Evolutionary conservation across 2,888 invertebrate genomes (phyloP), one percentile per base, ranked within the genome.

Genomic region (Synanthedon vespiformis): DNA sequence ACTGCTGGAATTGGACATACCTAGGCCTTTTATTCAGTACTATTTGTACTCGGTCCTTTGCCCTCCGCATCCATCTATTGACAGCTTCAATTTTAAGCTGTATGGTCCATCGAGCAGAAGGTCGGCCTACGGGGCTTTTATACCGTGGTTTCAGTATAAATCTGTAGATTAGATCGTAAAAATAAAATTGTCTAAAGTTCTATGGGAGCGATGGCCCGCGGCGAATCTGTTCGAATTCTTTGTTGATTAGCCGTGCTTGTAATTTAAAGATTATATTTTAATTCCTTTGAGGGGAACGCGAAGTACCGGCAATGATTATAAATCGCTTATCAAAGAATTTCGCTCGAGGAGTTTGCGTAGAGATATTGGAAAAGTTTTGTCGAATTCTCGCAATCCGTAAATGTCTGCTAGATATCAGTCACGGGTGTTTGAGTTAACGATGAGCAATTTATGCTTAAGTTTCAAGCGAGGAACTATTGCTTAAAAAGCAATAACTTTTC

Each of bases 321-420:
- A 83, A 84, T 81, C 75, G 77, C 77, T 82, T 80, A 82, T 80
- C 79, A 73, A 80, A 79, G 77, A 72, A 75, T 77, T 71, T 59
- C 34, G 34, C 58, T 52, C 51, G 40, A 57, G 52, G 66, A 77
- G 74, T 78, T 79, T 74, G 68, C 67, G 65, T 65, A 65, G 63
- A 64, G 75, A 74, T 80, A 82, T 83, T 82, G 81, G 77, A 75
- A 78, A 82, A 82, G 72, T 83, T 83, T 67, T 54, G 56, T 54
- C 61, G 59, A 58, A 65, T 65, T 67, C 61, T 61, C 62, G 65
- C 71, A 68, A 77, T 77, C 68, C 66, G 70, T 71, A 72, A 76
- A 73, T 71, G 74, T 76, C 74, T 70, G 56, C 59, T 58, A 65
- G 70, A 67, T 72, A 77, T 76, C 74, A 72, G 72, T 74, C 75